Base-by-base conservation (phyloP, 2,888 invertebrate species). In the Acrocera orbiculus region DNA sequence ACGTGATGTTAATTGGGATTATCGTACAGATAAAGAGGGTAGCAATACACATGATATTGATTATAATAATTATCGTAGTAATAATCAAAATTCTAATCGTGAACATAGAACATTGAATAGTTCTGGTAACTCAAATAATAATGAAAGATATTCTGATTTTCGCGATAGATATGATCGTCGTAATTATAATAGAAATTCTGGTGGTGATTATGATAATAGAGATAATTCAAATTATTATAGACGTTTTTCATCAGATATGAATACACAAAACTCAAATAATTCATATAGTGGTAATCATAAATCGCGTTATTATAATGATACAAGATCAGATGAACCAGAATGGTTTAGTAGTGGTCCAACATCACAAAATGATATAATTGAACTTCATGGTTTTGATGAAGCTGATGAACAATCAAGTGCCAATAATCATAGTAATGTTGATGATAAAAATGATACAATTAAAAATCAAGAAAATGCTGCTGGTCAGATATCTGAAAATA, bases 341-440 rank as follows among this genome's bases (percentile, higher is more conserved):
- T 90, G 92, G 85, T 80, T 77, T 52, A 80, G 79, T 48, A 77
- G 77, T 39, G 92, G 90, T 27, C 92, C 92, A 28, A 79, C 81
- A 40, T 89, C 89, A 40, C 83, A 89, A 54, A 57, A 76, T 50
- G 93, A 93, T 49, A 87, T 85, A 23, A 93, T 93, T 47, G 93
- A 93, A 58, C 64, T 93, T 46, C 76, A 81, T 30, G 93, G 93
- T 13, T 93, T 93, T 61, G 89, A 92, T 47, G 85, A 80, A 13
- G 40, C 41, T 2, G 32, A 43, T 17, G 35, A 34, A 3, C 40
- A 43, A 6, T 37, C 36, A 26, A 35, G 32, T 28, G 33, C 23
- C 25, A 32, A 28, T 11, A 33, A 16, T 31, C 32, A 24, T 14
- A 29, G 35, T 11, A 33, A 40, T 16, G 30, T 24, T 15, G 16